Evolutionary conservation across 2,888 invertebrate genomes (phyloP).

Genomic region (Bimastos eiseni): DNA sequence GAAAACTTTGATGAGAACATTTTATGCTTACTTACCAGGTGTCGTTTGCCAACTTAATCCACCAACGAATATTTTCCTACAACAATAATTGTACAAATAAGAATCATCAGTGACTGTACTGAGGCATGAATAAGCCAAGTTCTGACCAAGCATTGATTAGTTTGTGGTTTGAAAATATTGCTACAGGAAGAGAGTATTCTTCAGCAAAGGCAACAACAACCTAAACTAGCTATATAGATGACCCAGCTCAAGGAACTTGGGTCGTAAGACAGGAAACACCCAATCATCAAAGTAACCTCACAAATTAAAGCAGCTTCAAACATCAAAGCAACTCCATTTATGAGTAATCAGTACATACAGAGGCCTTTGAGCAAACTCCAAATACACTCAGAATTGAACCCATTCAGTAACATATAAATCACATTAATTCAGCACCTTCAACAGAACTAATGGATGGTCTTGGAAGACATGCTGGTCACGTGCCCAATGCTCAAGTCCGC

Average conservation of each 20-base stretch:
- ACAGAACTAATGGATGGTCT: not conserved
- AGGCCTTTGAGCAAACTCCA: not conserved
- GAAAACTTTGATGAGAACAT: not conserved
- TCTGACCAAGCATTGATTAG: not conserved
- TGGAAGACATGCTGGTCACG: too few species aligned
- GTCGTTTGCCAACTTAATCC: slow-evolving; percentile 32
- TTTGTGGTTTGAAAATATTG: not conserved
- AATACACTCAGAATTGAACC: not conserved
- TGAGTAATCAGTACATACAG: not conserved
- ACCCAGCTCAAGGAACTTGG: not conserved
- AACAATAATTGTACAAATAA: not conserved
- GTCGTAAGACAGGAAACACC: not conserved
- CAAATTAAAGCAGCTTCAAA: not conserved
- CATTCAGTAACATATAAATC: not conserved
- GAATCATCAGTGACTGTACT: not conserved
- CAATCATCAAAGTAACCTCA: not conserved
- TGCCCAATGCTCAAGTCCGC: too few species aligned
- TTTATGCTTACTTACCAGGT: slow-evolving; percentile 17
- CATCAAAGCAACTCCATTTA: slow-evolving; percentile 3
- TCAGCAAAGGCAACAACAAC: not conserved
- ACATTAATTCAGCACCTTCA: not conserved
- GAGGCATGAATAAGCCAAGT: not conserved
- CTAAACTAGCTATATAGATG: not conserved
- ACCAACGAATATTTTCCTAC: slow-evolving; percentile 29
- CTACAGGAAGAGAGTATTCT: not conserved